These are phyloP conservation scores for Drosophila sp. DNA, from an alignment of 1,140 invertebrate genomes.

Conservation along the genomic window DNA sequence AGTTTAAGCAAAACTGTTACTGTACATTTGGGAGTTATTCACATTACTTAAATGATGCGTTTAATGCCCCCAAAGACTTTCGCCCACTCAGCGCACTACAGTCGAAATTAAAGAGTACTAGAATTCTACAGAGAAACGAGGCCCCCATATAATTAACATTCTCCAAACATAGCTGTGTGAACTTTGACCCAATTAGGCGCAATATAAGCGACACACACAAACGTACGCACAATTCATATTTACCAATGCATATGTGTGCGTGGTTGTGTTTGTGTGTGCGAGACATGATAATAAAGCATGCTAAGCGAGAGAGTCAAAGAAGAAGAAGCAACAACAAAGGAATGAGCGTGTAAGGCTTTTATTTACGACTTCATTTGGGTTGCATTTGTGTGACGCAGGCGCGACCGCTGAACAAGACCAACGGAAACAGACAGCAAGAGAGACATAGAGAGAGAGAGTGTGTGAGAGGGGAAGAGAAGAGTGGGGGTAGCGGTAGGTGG, in stretches of 20 bases:
- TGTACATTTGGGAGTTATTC: constrained; percentile 1
- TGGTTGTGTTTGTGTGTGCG: constrained; percentile 7
- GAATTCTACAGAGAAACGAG: background rate
- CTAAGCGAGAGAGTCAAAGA: constrained; percentile 18
- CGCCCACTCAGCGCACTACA: constrained; percentile 32
- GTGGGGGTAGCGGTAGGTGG: background rate
- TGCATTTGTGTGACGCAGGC: constrained; percentile 34
- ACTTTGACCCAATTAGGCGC: constrained; percentile 56
- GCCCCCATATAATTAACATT: constrained; percentile 48
- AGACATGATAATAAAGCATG: constrained; percentile 45
- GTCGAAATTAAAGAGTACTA: constrained; percentile 6
- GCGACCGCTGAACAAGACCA: constrained; percentile 29
- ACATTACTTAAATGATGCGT: constrained; percentile 22
- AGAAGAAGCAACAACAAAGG: constrained; percentile 25
- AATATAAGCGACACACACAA: constrained; percentile 31
- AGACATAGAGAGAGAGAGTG: background rate
- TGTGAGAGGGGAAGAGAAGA: background rate
- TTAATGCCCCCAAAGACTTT: constrained; percentile 41
- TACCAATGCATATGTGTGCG: constrained; percentile 13
- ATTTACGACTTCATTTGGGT: constrained; percentile 55
- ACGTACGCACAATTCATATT: constrained; percentile 34
- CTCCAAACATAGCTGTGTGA: constrained; percentile 46
- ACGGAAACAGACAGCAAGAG: constrained; percentile 14
- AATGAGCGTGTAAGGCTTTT: constrained; percentile 49
- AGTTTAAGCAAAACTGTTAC: background rate